Conservation (phyloP, 2,888 invertebrate genomes). For the Cryptocephalus primarius region DNA sequence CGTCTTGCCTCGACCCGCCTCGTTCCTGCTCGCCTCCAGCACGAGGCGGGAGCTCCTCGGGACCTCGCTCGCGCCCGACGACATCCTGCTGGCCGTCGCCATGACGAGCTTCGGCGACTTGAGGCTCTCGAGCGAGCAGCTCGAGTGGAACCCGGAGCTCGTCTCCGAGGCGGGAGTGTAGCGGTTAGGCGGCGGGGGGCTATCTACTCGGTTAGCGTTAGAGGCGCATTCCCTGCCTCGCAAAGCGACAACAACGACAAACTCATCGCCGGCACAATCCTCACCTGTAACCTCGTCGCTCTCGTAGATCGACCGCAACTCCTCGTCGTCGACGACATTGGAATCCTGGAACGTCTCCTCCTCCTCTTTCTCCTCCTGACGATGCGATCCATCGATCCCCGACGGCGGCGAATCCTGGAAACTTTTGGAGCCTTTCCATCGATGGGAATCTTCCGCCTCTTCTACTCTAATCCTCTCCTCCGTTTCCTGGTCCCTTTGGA, state of each 20-base stretch:
- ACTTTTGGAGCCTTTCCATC: too few species aligned
- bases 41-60: constrained; percentile 13
- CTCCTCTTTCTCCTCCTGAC: neutral
- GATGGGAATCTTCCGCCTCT: too few species aligned
- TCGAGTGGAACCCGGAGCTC: constrained; percentile 16
- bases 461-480: too few species aligned
- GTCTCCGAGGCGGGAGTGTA: constrained; percentile 18
- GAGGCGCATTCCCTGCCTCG: constrained; percentile 20
- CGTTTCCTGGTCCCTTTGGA: too few species aligned
- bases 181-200: constrained; percentile 13
- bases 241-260: constrained; percentile 24
- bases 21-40: constrained; percentile 7
- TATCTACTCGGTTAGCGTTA: constrained; percentile 14
- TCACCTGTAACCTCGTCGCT: constrained; percentile 10
- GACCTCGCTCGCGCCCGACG: constrained; percentile 4
- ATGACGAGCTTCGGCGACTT: constrained; percentile 33
- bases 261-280: constrained; percentile 29
- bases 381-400: constrained; percentile 3
- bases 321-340: neutral
- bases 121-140: constrained; percentile 21
- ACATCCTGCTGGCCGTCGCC: constrained; percentile 19
- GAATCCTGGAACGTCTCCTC: constrained; percentile 3
- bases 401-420: too few species aligned
- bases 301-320: constrained; percentile 13
- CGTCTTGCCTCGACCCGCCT: constrained; percentile 36